Evolutionary conservation across 2,113 vertebrate species (phyloP).

Genomic region (Tautogolabrus adspersus): DNA sequence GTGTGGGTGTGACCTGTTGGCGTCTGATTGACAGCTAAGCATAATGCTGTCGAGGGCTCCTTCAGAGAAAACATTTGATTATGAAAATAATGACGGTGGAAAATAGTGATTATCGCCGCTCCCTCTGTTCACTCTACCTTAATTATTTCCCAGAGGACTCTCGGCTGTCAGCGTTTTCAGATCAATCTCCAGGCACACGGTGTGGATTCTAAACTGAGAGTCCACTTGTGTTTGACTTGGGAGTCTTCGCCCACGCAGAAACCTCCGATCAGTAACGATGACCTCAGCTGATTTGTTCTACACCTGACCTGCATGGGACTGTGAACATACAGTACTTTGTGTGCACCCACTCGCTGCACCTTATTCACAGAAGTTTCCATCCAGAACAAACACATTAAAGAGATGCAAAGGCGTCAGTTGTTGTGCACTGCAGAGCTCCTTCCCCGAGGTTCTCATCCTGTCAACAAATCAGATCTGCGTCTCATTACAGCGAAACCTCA

Average conservation of each 20-base stretch:
- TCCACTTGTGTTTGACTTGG: neutral
- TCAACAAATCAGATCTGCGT: conserved; percentile 55
- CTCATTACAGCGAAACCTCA: conserved; percentile 53
- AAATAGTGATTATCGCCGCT: conserved; percentile 2
- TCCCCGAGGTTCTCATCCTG: conserved; percentile 32
- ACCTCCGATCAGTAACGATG: neutral
- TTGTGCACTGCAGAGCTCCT: conserved; percentile 25
- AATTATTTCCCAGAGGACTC: conserved; percentile 22
- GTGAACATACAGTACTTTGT: neutral
- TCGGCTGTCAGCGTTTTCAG: neutral
- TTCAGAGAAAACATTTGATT: conserved; percentile 23
- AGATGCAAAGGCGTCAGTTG: conserved; percentile 26
- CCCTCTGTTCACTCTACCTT: neutral
- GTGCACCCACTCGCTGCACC: neutral
- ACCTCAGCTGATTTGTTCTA: conserved; percentile 30
- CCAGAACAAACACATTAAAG: conserved; percentile 3
- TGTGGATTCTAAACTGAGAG: neutral
- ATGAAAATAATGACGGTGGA: conserved; percentile 17
- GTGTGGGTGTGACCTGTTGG: neutral
- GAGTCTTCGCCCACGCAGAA: conserved; percentile 16
- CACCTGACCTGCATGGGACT: conserved; percentile 3
- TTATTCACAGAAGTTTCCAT: neutral
- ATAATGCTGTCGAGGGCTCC: neutral
- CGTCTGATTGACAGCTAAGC: conserved; percentile 5
- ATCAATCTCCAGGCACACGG: neutral